Evolutionary conservation across 2,113 vertebrate species (phyloP), one percentile per base, ranked within the genome.

Genomic region (Odontesthes bonariensis): DNA sequence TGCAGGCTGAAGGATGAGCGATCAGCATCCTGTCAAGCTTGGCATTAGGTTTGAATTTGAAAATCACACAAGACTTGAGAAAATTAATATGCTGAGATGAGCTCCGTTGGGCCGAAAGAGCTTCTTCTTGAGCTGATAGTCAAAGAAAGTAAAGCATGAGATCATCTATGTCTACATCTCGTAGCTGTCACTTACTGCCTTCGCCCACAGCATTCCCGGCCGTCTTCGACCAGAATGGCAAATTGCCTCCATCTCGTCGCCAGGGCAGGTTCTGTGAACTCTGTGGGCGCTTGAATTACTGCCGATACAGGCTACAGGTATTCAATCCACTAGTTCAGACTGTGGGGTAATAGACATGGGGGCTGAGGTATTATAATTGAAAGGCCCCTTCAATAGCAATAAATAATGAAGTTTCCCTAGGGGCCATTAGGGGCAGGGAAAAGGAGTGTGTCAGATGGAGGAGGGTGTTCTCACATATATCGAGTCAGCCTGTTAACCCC

Each of bases 381-480:
- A 88, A 91, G 86, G 57, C 75, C 85, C 77, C 83, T 90, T 89
- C 86, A 85, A 75, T 81, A 75, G 77, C 62, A 19, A 91, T 88
- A 91, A 88, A 90, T 90, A 88, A 89, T 88, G 84, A 87, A 69
- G 72, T 78, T 79, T 90, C 88, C 86, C 86, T 32, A 3, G 69
- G 75, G 86, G 75, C 85, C 81, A 83, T 79, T 73, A 77, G 59
- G 47, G 73, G 67, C 46, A 62, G 47, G 69, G 72, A 61, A 67
- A 82, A 49, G 66, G 59, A 70, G 52, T 53, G 53, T 61, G 85
- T 76, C 38, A 16, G 49, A 56, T 78, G 59, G 73, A 68, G 65
- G 59, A 49, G 44, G 74, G 54, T 47, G 81, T 83, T 86, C 67
- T 83, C 77, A 77, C 72, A 75, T 73, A 75, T 70, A 87, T 75